phyloP scores from a whole-genome alignment of 2,797 vertebrate species.

The Sarcoramphus papa region DNA sequence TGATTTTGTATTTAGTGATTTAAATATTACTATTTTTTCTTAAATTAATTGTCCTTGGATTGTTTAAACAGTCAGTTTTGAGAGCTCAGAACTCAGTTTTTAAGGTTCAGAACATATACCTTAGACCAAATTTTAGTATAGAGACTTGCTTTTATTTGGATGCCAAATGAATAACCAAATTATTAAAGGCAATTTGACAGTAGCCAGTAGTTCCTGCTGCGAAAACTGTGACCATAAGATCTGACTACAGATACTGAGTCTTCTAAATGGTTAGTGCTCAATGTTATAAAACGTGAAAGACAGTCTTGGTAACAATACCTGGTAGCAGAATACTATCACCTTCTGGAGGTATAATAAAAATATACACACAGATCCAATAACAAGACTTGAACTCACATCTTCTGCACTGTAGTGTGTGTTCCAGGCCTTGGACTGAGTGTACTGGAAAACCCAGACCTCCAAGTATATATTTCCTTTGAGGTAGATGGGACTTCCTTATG shows the following conservation, averaged over 20 bases:
- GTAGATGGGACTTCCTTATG: not conserved
- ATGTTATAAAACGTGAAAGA: not conserved
- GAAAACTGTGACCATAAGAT: not conserved
- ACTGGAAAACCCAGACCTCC: not conserved
- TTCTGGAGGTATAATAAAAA: not conserved
- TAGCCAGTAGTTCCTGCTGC: not conserved
- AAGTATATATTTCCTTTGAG: not conserved
- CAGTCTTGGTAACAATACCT: not conserved
- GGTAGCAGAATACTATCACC: not conserved
- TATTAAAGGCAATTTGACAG: not conserved
- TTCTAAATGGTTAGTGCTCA: not conserved
- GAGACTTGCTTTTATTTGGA: not conserved
- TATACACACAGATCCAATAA: not conserved
- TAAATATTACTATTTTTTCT: not conserved
- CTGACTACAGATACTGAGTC: not conserved
- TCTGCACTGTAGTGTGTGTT: not conserved
- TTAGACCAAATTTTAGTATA: not conserved
- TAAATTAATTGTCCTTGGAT: not conserved
- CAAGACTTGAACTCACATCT: not conserved
- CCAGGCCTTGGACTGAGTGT: not conserved
- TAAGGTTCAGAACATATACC: not conserved
- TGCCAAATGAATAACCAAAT: not conserved
- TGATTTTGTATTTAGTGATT: not conserved
- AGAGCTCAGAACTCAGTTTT: not conserved
- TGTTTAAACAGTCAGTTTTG: not conserved